Evolutionary conservation across 2,113 vertebrate species (phyloP).

Genomic region (Candoia aspera): DNA sequence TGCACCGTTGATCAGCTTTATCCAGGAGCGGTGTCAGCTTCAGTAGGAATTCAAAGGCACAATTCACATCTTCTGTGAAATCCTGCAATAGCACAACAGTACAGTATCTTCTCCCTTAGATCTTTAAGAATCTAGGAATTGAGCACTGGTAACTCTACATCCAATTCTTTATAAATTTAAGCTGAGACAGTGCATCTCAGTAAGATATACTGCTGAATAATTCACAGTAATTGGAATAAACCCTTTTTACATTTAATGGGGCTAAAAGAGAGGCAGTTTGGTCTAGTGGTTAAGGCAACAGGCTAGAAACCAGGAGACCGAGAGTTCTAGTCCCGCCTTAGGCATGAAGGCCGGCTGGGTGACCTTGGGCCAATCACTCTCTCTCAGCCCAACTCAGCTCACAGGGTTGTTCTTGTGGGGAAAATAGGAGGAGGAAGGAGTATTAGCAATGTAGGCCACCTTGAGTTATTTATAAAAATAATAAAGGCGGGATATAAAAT

Average conservation of each 20-base stretch:
- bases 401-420: no score
- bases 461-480: no score
- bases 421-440: no score
- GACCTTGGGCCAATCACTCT: no score
- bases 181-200: background rate
- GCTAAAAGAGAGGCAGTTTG: no score
- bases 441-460: no score
- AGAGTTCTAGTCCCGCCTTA: no score
- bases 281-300: no score
- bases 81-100: slow-evolving; percentile 74
- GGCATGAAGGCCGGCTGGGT: no score
- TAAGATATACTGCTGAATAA: background rate
- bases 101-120: background rate
- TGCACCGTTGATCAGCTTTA: slow-evolving; percentile 97
- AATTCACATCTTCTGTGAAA: slow-evolving; percentile 92
- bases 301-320: no score
- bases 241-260: background rate
- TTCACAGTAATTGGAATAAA: background rate
- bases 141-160: background rate
- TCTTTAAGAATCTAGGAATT: background rate
- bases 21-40: slow-evolving; percentile 94
- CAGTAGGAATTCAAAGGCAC: slow-evolving; percentile 91
- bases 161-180: background rate
- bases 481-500: no score
- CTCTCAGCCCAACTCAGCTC: no score